Evolutionary conservation across 2,113 vertebrate genomes (phyloP), one percentile per base, ranked within the genome.

Genomic region (Ancistrus triradiatus): DNA sequence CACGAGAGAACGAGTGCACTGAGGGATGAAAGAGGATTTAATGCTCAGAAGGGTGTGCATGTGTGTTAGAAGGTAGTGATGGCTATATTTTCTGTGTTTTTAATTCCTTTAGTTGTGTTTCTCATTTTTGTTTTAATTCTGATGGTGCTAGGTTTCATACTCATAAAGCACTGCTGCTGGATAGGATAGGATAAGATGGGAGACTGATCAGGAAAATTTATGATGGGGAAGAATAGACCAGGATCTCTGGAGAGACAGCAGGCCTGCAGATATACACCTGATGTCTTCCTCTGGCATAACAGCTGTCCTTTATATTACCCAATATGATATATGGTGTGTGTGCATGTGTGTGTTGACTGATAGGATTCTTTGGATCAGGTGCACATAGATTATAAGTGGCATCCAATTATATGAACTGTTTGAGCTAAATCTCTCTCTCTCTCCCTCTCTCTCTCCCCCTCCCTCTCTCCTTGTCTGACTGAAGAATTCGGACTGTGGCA

Each of bases 21-120:
- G 72, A 83, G 78, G 78, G 75, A 73, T 72, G 66, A 71, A 80
- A 82, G 79, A 81, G 80, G 77, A 74, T 74, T 78, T 74, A 76
- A 78, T 48, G 60, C 75, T 78, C 22, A 6, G 24, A 58, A 49
- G 53, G 15, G 21, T 49, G 52, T 19, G 28, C 3, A 25, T 11
- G 38, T 35, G 42, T n/a, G 3, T 10, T 7, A 5, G 27, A 6
- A 2, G 61, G 48, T 64, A 35, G 17, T 35, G 49, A 46, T 42
- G 1, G 35, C 17, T 17, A n/a, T 3, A 18, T 6, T 14, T 24
- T n/a, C 31, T 42, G 18, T 25, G 7, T 37, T 2, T 37, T 6
- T 17, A 18, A 15, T 7, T n/a, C n/a, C n/a, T n/a, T n/a, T n/a
- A n/a, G n/a, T n/a, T n/a, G 48, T 35, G 22, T 27, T 40, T 10